A percentile compares a stretch with the other conserved stretches of the same genome.
Evolutionary conservation across 2,797 vertebrate species (phyloP).

Genomic region (Neosilurus hyrtlii): DNA sequence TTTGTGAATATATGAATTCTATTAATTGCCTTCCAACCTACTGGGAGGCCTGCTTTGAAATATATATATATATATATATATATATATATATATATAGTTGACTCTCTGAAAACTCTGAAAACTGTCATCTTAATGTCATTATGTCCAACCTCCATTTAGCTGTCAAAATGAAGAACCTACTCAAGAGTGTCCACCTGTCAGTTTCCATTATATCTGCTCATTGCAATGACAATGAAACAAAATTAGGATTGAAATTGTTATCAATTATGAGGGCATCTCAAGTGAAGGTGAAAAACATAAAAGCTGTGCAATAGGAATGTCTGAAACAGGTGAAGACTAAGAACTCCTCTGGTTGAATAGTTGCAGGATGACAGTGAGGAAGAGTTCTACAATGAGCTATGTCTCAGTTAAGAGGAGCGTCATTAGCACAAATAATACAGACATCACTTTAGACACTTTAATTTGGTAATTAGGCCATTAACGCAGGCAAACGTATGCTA

Average conservation of each 20-base stretch:
- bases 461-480: conserved; percentile 58
- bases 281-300: conserved; percentile 35
- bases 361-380: conserved; percentile 46
- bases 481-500: conserved; percentile 52
- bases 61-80: no score
- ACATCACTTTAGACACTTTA: conserved; percentile 55
- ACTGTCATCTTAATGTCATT: conserved; percentile 34
- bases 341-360: conserved; percentile 40
- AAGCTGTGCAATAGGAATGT: conserved; percentile 42
- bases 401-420: conserved; percentile 52
- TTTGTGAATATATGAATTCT: not conserved
- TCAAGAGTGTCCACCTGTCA: conserved; percentile 55
- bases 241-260: conserved; percentile 52
- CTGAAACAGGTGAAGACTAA: conserved; percentile 47
- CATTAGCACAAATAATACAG: conserved; percentile 57
- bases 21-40: not conserved
- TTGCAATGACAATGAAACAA: conserved; percentile 43
- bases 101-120: no score
- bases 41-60: not conserved
- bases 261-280: conserved; percentile 47
- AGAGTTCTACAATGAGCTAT: conserved; percentile 49
- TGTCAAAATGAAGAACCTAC: conserved; percentile 73
- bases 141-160: conserved; percentile 45
- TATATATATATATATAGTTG: no score
- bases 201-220: conserved; percentile 42